These are phyloP conservation scores for Serripes groenlandicus DNA, from an alignment of 2,888 invertebrate genomes.

Conservation along the genomic window DNA sequence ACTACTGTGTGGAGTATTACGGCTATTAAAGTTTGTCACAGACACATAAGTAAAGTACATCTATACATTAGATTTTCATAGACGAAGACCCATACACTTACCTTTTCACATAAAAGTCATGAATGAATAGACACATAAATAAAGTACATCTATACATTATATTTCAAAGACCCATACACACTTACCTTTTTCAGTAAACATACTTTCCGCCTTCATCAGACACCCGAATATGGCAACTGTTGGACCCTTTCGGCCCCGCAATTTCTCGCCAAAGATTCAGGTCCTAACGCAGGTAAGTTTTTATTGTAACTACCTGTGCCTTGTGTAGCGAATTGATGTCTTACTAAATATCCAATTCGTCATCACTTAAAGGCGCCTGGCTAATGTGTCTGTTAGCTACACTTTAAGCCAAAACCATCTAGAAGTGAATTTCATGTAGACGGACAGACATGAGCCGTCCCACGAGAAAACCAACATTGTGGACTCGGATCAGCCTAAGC, in stretches of 20 bases:
- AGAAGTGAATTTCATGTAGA: no score
- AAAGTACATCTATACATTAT: neutral
- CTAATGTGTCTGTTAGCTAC: no score
- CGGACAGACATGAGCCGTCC: no score
- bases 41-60: neutral
- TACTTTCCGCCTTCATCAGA: constrained; percentile 48
- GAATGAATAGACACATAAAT: neutral
- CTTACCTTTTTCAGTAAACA: neutral
- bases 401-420: no score
- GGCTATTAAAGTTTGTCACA: neutral
- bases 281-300: constrained; percentile 48
- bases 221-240: constrained; percentile 72
- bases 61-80: neutral
- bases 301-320: no score
- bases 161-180: no score
- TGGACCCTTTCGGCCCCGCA: constrained; percentile 58
- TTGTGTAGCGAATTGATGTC: no score
- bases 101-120: neutral
- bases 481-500: no score
- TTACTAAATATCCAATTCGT: no score
- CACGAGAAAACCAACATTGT: no score
- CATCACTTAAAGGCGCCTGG: no score
- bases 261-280: constrained; percentile 33
- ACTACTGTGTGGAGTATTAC: neutral
- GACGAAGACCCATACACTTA: neutral